These are phyloP conservation scores for Mionectes olivaceus DNA, from an alignment of 2,797 vertebrate species.

Conservation along the genomic window DNA sequence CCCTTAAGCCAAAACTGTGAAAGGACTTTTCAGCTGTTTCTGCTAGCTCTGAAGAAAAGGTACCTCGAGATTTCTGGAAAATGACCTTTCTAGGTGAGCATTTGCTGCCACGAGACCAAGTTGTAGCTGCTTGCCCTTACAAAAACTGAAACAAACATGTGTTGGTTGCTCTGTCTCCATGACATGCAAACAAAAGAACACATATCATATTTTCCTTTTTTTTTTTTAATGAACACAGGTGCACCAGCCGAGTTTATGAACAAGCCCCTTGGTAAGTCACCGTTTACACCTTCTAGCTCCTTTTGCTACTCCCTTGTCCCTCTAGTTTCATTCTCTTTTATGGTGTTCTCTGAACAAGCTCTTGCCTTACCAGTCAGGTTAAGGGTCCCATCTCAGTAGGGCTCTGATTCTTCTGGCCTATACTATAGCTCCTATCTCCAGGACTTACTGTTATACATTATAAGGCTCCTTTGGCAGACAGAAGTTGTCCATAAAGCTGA, in stretches of 20 bases:
- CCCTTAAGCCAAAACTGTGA: neutral
- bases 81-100: neutral
- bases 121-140: neutral
- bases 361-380: neutral
- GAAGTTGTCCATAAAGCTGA: neutral
- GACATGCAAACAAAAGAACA: neutral
- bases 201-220: neutral
- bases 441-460: neutral
- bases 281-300: neutral
- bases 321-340: neutral
- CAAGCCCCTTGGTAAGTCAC: neutral
- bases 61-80: neutral
- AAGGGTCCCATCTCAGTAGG: neutral
- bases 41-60: neutral
- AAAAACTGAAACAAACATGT: neutral
- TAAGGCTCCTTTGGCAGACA: neutral
- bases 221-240: neutral
- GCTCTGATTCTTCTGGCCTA: neutral
- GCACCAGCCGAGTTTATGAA: neutral
- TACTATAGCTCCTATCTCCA: neutral
- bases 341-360: neutral
- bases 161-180: neutral
- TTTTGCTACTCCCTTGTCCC: neutral
- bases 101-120: neutral
- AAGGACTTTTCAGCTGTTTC: neutral